Base-by-base conservation (phyloP, 2,797 vertebrate species). In the Pyrocephalus nanus region DNA sequence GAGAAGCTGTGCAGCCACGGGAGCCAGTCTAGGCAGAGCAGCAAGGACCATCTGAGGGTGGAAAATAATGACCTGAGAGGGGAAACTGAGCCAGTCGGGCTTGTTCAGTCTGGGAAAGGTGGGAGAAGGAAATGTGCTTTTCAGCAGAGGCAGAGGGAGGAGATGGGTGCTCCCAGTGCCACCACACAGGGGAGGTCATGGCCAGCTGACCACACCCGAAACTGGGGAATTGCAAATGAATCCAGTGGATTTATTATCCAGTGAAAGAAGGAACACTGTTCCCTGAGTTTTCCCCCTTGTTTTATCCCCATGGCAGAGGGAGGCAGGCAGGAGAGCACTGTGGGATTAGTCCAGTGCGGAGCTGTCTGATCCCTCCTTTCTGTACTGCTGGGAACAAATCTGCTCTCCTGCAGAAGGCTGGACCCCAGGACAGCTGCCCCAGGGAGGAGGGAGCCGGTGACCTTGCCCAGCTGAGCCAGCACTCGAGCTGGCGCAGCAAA, bases 381-480 rank as follows among this genome's bases (percentile, higher is more conserved):
- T 25, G 13, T 9, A 16, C 54, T 8, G 27, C 32, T 12, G 15
- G n/a, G 57, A 40, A 66, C 23, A 30, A 88, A 87, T 38, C 4
- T 17, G 0, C 48, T 17, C 50, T 45, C 83, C 86, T 34, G 58
- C 0, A 7, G 57, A 78, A 88, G 86, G 88, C 29, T 73, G 89
- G 10, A 47, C 34, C 81, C 91, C 93, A 62, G 95, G 89, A 92
- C 61, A 15, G 72, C 5, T 13, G 40, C 42, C 86, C 90, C 65
- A 54, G 95, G 89, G 74, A 90, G 70, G 62, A 48, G 75, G 82
- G 61, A 51, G 66, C 48, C 20, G 23, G 92, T 83, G 95, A 76
- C 87, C 93, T 75, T 22, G 51, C 51, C 26, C 27, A 45, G 95
- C 94, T 88, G 93, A 89, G 86, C 86, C 50, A 84, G 91, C 86